Evolutionary conservation across 1,140 invertebrate genomes (phyloP), one percentile per base, ranked within the genome.

Genomic region (Musca domestica): DNA sequence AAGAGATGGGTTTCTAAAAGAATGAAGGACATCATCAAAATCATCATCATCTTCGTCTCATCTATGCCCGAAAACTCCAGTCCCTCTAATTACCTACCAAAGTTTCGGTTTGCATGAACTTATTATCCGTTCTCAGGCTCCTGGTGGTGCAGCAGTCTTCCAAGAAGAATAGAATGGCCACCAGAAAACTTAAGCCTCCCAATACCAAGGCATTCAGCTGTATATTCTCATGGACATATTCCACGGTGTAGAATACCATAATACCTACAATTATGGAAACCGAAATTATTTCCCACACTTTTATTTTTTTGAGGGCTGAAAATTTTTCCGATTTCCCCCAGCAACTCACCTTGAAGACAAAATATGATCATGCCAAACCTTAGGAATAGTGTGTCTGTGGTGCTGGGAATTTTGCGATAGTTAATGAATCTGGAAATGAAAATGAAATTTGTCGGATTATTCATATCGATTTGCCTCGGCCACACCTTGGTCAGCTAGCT

Each of bases 1-100:
- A 58, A n/a, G 54, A 58, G 7, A 58, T 58, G 5, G 54, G 54
- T 58, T 58, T 58, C 54, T 58, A 9, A 17, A 58, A 58, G 15
- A 30, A 30, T 30, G 27, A 30, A 30, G 27, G 20, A 34, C 25
- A 58, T 27, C 30, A 30, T 30, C n/a, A n/a, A 5, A 22, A 54
- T 4, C 52, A 23, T 23, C 9, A 23, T 15, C 22, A 54, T 23
- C 23, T 22, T 54, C 4, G 23, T n/a, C n/a, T n/a, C n/a, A n/a
- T n/a, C n/a, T n/a, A n/a, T n/a, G n/a, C n/a, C 23, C 3, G 10
- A 54, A 54, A 22, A 54, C 20, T 23, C 15, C 15, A 6, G 23
- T 54, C 14, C 22, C 15, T 23, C 22, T n/a, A n/a, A 23, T 15
- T 30, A 58, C 54, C 15, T 15, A 58, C 54, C 14, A 58, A 7